Conservation (phyloP, 1,140 invertebrate genomes). For the Rhopalosiphum padi region DNA sequence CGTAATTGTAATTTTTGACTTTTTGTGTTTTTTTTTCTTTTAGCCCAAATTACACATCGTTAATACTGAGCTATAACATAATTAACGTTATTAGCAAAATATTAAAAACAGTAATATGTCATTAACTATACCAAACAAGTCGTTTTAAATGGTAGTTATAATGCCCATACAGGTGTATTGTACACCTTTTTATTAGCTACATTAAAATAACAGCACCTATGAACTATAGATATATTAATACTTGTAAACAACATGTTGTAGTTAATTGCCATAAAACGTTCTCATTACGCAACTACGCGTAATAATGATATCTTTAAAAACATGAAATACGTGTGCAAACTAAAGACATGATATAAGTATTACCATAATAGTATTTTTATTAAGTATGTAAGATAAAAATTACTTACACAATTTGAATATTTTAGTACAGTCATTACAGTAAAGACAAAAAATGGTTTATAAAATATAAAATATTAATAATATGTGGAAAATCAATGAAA, state of each 20-base stretch:
- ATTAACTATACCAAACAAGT: neutral
- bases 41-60: neutral
- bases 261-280: neutral
- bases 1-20: neutral
- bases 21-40: neutral
- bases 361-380: neutral
- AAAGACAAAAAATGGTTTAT: neutral
- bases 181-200: neutral
- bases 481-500: neutral
- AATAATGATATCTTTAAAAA: neutral
- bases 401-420: too few relatives aligned
- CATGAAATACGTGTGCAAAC: neutral
- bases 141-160: neutral
- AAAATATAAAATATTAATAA: neutral
- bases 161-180: neutral
- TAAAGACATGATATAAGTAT: neutral
- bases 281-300: neutral
- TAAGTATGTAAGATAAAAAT: too few relatives aligned
- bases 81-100: neutral
- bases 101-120: neutral
- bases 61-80: neutral
- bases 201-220: neutral
- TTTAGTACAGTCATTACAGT: neutral
- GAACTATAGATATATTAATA: slow-evolving; percentile 4
- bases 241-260: neutral